Evolutionary conservation across 2,888 invertebrate genomes (phyloP).

Genomic region (Cephus sareptanus): DNA sequence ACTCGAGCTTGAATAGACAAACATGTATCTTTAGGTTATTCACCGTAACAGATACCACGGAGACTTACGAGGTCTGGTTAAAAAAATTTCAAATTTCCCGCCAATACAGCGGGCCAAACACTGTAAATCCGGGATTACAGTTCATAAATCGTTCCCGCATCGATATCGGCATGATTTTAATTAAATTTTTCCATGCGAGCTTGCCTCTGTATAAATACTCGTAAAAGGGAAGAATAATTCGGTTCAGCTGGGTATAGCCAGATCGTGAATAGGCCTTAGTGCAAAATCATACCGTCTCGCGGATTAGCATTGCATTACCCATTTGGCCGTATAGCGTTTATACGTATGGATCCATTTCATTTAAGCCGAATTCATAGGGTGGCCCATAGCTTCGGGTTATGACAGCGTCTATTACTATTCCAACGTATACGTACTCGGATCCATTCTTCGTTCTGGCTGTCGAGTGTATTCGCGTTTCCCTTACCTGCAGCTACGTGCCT

Average conservation of each 20-base stretch:
- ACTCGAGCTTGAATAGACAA: neutral
- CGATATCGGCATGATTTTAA: neutral
- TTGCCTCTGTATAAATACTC: neutral
- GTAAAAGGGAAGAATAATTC: neutral
- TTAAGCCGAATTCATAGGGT: slow-evolving; percentile 66
- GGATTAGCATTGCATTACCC: slow-evolving; percentile 65
- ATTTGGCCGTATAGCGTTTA: slow-evolving; percentile 19
- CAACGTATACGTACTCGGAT: slow-evolving; percentile 23
- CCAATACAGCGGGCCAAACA: neutral
- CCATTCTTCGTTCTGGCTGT: slow-evolving; percentile 18
- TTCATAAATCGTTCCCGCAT: neutral
- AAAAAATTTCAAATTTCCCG: neutral
- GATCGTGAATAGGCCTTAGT: neutral
- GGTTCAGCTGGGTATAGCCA: neutral
- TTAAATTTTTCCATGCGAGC: neutral
- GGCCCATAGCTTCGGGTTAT: slow-evolving; percentile 41
- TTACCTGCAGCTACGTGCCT: slow-evolving; percentile 16
- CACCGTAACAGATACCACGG: neutral
- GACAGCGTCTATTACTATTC: slow-evolving; percentile 35
- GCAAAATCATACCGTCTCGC: slow-evolving; percentile 18
- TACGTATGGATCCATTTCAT: slow-evolving; percentile 60
- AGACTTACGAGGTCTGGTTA: neutral
- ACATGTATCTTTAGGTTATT: neutral
- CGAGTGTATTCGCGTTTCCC: slow-evolving; percentile 21
- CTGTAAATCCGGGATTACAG: neutral